phyloP scores from a whole-genome alignment of 2,113 vertebrate species.

The Micronisus gabar region DNA sequence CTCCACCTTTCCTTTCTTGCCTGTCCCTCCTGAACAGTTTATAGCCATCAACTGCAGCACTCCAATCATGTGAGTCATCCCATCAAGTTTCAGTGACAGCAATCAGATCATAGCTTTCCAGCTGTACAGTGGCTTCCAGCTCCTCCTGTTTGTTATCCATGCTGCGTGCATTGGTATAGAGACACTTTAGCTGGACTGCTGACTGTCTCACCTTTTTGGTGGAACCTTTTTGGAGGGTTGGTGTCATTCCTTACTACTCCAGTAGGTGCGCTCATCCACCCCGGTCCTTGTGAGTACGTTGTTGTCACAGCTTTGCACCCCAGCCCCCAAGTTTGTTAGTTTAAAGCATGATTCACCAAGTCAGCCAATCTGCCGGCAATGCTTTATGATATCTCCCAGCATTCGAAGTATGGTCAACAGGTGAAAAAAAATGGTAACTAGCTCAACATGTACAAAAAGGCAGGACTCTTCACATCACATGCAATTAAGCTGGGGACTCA shows the following conservation, averaged over 20 bases:
- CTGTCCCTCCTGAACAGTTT: neutral
- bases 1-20: neutral
- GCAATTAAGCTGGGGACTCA: neutral
- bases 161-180: neutral
- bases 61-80: neutral
- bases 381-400: neutral
- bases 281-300: neutral
- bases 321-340: neutral
- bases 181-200: neutral
- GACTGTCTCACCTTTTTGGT: neutral
- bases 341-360: neutral
- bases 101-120: neutral
- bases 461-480: neutral
- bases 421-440: neutral
- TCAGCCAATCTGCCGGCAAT: neutral
- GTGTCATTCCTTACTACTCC: neutral
- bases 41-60: neutral
- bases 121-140: neutral
- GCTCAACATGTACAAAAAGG: neutral
- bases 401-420: neutral
- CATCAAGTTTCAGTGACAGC: neutral
- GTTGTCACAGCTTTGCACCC: neutral
- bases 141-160: neutral
- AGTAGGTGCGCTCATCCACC: neutral
- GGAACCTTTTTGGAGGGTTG: neutral